Evolutionary conservation across 2,888 invertebrate species (phyloP).

Genomic region (Eledone cirrhosa): DNA sequence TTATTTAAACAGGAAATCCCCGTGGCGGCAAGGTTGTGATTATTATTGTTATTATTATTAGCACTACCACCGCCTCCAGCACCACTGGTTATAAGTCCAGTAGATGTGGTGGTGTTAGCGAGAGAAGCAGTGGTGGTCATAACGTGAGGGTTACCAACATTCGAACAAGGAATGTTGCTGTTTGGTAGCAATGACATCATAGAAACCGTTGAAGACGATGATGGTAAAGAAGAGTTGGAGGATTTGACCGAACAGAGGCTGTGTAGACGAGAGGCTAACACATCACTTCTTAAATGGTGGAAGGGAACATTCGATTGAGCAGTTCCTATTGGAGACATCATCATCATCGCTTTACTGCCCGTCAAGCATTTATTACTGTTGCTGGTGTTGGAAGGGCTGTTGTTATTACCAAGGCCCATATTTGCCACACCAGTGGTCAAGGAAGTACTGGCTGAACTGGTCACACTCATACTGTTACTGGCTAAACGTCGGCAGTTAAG

Average conservation of each 20-base stretch:
- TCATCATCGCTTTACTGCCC: background rate
- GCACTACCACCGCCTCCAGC: background rate
- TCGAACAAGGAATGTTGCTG: no score
- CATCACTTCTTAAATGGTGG: slow-evolving; percentile 12
- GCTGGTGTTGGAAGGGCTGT: no score
- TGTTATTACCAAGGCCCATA: background rate
- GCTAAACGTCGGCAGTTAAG: slow-evolving; percentile 13
- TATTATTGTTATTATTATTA: background rate
- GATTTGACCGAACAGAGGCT: background rate
- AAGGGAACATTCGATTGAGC: slow-evolving; percentile 4
- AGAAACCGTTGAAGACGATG: background rate
- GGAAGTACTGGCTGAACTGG: background rate
- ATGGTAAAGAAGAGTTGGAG: no score
- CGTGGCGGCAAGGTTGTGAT: background rate
- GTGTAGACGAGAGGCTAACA: slow-evolving; percentile 14
- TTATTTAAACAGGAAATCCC: no score
- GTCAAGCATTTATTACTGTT: background rate
- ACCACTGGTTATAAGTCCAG: background rate
- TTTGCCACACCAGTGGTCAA: slow-evolving; percentile 17
- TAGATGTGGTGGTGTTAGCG: background rate
- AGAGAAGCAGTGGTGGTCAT: background rate
- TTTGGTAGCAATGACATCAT: background rate
- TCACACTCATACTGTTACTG: background rate
- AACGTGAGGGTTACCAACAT: no score
- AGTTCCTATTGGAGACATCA: background rate